phyloP scores from a whole-genome alignment of 2,888 invertebrate genomes.

The Saturnia pavonia region DNA sequence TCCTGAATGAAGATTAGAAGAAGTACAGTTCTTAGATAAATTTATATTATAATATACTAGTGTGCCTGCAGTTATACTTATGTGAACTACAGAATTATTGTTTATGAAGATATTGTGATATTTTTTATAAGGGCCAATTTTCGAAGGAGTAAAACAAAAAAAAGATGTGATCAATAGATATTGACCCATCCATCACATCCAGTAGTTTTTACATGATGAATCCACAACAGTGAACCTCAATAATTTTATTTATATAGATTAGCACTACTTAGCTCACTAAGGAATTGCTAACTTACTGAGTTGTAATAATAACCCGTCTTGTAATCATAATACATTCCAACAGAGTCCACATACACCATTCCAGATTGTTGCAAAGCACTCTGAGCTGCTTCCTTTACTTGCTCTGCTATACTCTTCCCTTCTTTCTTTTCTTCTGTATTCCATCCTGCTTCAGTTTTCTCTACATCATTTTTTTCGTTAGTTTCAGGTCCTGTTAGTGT shows the following conservation, averaged over 20 bases:
- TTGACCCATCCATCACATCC: too few relatives aligned
- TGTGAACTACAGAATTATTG: too few relatives aligned
- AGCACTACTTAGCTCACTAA: not conserved
- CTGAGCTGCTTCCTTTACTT: constrained; percentile 90
- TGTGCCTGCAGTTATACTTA: too few relatives aligned
- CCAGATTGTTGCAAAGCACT: constrained; percentile 87
- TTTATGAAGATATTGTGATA: too few relatives aligned
- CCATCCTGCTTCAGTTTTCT: constrained; percentile 36
- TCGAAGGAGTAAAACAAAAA: too few relatives aligned
- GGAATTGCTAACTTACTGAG: constrained; percentile 82
- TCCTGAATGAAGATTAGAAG: too few relatives aligned
- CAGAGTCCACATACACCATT: constrained; percentile 93
- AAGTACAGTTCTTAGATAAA: too few relatives aligned
- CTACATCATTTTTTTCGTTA: constrained; percentile 22
- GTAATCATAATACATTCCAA: constrained; percentile 94
- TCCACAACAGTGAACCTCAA: too few relatives aligned
- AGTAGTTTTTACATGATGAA: too few relatives aligned
- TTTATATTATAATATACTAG: not conserved
- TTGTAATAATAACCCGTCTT: constrained; percentile 95
- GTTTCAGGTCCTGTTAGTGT: constrained; percentile 43
- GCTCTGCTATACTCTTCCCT: constrained; percentile 84
- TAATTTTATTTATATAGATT: too few relatives aligned
- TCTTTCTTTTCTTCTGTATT: constrained; percentile 42
- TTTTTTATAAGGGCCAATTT: too few relatives aligned
- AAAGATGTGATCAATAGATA: too few relatives aligned